Base-by-base conservation (phyloP, 2,797 vertebrate genomes). In the Phaenicophaeus curvirostris region DNA sequence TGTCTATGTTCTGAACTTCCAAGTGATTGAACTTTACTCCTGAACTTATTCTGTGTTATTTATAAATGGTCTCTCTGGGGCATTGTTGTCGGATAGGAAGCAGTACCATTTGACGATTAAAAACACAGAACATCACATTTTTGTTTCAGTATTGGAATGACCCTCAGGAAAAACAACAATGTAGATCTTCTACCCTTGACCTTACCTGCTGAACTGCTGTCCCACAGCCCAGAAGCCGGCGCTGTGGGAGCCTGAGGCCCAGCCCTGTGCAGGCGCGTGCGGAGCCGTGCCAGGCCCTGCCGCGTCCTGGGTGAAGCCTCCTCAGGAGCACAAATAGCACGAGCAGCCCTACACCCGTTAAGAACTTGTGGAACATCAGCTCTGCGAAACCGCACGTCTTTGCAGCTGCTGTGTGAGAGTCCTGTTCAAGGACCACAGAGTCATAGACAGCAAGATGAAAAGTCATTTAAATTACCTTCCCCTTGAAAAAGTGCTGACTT, bases 211-310 rank as follows among this genome's bases (percentile, higher is more conserved):
- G 53, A 53, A 4, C 25, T 82, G 37, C 37, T 24, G 11, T 42
- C 59, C 46, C 33, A 8, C 0, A 0, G 20, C 31, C 23, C 19
- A 61, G 53, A 16, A 25, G 28, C 23, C 18, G 67, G 12, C 15
- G 0, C 11, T 8, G 13, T 59, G 63, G n/a, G 55, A 74, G 41
- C 33, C 42, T 39, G 31, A 14, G n/a, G 25, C 30, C n/a, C n/a
- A n/a, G n/a, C n/a, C n/a, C n/a, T n/a, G n/a, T n/a, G n/a, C n/a
- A n/a, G n/a, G n/a, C n/a, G n/a, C n/a, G n/a, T n/a, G n/a, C n/a
- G n/a, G n/a, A n/a, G n/a, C n/a, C n/a, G n/a, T n/a, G n/a, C n/a
- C n/a, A n/a, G n/a, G n/a, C 50, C 15, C 11, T 51, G 24, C 25
- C n/a, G 6, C 37, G 9, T 8, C 44, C 37, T 9, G 46, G 25